Evolutionary conservation across 2,113 vertebrate species (phyloP), one percentile per base, ranked within the genome.

Genomic region (Peromyscus californicus): DNA sequence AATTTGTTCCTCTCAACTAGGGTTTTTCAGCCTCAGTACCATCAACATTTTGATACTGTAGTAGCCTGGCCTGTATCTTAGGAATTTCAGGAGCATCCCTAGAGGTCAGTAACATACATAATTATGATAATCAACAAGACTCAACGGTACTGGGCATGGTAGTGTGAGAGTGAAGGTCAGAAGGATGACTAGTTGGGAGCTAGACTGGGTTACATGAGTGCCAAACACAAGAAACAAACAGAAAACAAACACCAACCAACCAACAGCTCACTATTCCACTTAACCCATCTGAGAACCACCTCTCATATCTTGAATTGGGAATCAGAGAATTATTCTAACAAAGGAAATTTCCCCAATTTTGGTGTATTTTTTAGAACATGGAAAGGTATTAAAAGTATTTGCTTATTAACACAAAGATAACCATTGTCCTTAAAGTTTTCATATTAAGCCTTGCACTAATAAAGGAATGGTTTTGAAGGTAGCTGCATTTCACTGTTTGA

Each of bases 311-410:
- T 51, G 51, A 94, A 93, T 3, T 90, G 8, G 45, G 22, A 82
- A 31, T 88, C 74, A 85, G 4, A 90, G n/a, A 90, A 70, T 63
- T 88, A 91, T 54, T 94, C 54, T 87, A 59, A 85, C 33, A 54
- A 90, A 13, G 16, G 42, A 24, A 67, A 94, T 31, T 57, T 90
- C 21, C 76, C 13, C 42, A 82, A 63, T 69, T 95, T 97, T 83
- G 85, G 91, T 67, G 54, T 82, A 92, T 16, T 61, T 15, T 24
- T 80, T 85, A 78, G 59, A 69, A 86, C 33, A 24, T 1, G 82
- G 21, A 85, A 93, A 95, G 59, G 59, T 82, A 91, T 72, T 72
- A 88, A 63, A 86, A 80, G 70, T 59, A 24, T 48, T 22, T 95
- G 65, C 67, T 96, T 92, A 85, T 17, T 42, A 39, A 2, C 3